Base-by-base conservation (phyloP, 2,113 vertebrate genomes). In the Miniopterus natalensis region DNA sequence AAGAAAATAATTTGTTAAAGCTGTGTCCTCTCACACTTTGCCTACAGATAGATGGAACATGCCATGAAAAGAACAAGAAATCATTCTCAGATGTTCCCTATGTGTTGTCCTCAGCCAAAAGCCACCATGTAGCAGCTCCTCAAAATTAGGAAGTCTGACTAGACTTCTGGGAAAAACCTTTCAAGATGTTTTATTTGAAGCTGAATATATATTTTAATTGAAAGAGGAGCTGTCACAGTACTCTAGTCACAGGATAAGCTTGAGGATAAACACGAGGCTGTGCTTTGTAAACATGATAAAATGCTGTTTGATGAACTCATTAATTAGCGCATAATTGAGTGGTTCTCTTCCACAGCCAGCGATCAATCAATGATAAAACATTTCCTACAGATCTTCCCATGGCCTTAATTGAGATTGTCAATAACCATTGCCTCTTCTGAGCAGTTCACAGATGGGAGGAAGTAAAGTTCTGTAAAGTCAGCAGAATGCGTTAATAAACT, bases 1-100 rank as follows among this genome's bases (percentile, higher is more conserved):
- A 95, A 87, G 87, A 65, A 92, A 89, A 71, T 31, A 71, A 47
- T 96, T 80, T 27, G 18, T 95, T 94, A 95, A 95, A 96, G 90
- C 87, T 96, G 31, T 92, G 17, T 78, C 18, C 23, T 47, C n/a
- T 86, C 91, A 17, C 1, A 70, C 66, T 92, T 91, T 96, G 36
- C 85, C 47, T 77, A 84, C 88, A 95, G 53, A 89, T 80, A 95
- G 40, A 27, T 84, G 63, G 45, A 63, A 27, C 11, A 68, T 81
- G 89, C 40, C 45, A 40, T 17, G n/a, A 51, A 71, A 70, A 49
- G 92, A 95, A 93, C 31, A 94, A 75, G 66, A 77, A 68, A 85
- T 87, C 59, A 84, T 74, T 92, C 36, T 92, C 75, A 91, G 51
- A 53, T 95, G 79, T 92, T 93, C 65, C 18, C 47, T 96, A 59